phyloP scores from a whole-genome alignment of 2,797 vertebrate species.

The Allobates femoralis region DNA sequence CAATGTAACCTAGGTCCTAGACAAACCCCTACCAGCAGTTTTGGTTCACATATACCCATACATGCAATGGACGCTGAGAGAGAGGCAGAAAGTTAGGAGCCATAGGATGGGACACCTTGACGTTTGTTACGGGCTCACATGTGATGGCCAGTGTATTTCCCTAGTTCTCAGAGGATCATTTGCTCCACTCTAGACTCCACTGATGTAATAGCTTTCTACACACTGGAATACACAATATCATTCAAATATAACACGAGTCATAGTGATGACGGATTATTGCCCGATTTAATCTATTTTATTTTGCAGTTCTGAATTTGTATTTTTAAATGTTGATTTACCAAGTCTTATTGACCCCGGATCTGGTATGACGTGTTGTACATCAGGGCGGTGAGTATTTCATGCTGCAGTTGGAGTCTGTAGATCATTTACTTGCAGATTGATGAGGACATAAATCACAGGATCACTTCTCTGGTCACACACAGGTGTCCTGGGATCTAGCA shows the following conservation, averaged over 20 bases:
- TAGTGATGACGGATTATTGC: not conserved
- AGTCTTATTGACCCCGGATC: not conserved
- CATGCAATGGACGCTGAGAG: too few relatives aligned
- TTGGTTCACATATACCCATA: too few relatives aligned
- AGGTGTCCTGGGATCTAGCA: not conserved
- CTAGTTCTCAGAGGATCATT: too few relatives aligned
- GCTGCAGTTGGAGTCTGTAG: not conserved
- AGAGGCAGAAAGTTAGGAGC: too few relatives aligned
- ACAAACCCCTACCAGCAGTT: too few relatives aligned
- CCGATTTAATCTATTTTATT: not conserved
- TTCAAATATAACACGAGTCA: not conserved
- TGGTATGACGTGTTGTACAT: not conserved
- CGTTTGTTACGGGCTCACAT: too few relatives aligned
- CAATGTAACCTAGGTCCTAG: too few relatives aligned
- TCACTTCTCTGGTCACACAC: not conserved
- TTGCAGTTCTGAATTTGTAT: not conserved
- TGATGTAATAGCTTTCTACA: not conserved
- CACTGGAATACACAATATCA: not conserved
- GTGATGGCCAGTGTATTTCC: too few relatives aligned
- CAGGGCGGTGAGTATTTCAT: not conserved
- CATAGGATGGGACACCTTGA: too few relatives aligned
- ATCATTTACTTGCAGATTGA: not conserved
- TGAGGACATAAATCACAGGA: constrained; percentile 1
- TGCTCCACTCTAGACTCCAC: not conserved
- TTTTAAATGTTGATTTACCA: not conserved